Conservation (phyloP, 2,797 vertebrate species). For the Syngnathus acus region DNA sequence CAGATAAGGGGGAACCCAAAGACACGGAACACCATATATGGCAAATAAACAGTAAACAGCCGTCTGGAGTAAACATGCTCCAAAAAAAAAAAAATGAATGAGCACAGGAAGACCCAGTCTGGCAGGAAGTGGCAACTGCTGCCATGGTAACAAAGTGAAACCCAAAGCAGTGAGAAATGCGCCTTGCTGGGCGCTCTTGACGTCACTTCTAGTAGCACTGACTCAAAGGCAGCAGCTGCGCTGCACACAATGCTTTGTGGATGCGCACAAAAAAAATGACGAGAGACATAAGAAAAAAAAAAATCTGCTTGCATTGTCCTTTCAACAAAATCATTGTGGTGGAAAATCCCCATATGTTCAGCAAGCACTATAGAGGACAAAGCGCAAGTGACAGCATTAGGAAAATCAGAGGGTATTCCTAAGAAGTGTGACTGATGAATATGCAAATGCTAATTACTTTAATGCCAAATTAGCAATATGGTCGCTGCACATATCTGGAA, state of each 20-base stretch:
- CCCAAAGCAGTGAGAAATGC: slow-evolving; percentile 59
- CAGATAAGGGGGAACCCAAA: slow-evolving; percentile 49
- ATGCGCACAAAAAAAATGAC: slow-evolving; percentile 43
- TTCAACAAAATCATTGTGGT: slow-evolving; percentile 36
- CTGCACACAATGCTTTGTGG: slow-evolving; percentile 38
- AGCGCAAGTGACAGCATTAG: slow-evolving; percentile 24
- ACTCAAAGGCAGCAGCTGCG: slow-evolving; percentile 56
- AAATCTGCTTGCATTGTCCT: slow-evolving; percentile 18
- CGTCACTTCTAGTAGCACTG: slow-evolving; percentile 71
- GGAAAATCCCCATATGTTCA: slow-evolving; percentile 47
- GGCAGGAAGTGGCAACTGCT: slow-evolving; percentile 78
- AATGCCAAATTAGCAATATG: slow-evolving; percentile 32
- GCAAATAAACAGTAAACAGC: slow-evolving; percentile 54
- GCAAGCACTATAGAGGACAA: slow-evolving; percentile 22
- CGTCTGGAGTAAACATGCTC: slow-evolving; percentile 50
- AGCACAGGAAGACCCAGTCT: slow-evolving; percentile 75
- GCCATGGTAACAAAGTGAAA: slow-evolving; percentile 75
- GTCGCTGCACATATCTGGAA: slow-evolving; percentile 16
- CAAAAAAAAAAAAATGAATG: slow-evolving; percentile 68
- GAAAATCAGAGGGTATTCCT: slow-evolving; percentile 25
- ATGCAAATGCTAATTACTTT: slow-evolving; percentile 29
- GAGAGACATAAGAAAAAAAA: slow-evolving; percentile 21
- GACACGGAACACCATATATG: slow-evolving; percentile 69
- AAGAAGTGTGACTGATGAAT: slow-evolving; percentile 37
- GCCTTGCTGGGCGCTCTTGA: slow-evolving; percentile 61